phyloP scores from a whole-genome alignment of 35 echinoderm and acorn worm genomes.

The Strongylocentrotus purpuratus region DNA sequence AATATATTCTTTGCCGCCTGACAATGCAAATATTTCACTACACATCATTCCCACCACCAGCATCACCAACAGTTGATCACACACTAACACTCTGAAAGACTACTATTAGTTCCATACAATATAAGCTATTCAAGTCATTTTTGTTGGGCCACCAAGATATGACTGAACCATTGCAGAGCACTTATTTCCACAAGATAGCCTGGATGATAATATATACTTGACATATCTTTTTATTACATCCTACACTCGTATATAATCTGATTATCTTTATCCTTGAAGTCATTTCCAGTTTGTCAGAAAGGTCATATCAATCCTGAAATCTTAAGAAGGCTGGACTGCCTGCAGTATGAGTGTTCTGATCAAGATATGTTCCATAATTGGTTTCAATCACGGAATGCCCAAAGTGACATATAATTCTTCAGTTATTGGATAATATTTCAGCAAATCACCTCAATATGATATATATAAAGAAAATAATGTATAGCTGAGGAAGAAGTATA shows the following conservation, averaged over 20 bases:
- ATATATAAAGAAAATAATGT: neutral
- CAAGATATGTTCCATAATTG: neutral
- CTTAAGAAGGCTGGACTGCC: neutral
- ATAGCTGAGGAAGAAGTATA: neutral
- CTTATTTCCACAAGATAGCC: neutral
- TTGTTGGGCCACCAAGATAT: neutral
- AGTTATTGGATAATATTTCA: too few species aligned
- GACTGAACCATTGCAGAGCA: neutral
- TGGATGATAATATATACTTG: neutral
- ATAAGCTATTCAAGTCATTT: too few species aligned
- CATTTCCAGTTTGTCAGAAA: neutral
- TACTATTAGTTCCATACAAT: neutral
- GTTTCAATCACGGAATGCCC: neutral
- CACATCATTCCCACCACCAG: neutral
- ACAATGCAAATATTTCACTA: neutral
- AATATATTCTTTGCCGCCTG: too few species aligned
- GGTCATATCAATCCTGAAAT: neutral
- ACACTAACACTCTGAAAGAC: neutral
- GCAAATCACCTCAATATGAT: neutral
- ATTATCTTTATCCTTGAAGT: neutral
- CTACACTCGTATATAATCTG: neutral
- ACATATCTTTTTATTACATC: slow-evolving; percentile 3
- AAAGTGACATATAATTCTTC: too few species aligned
- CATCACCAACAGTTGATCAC: neutral
- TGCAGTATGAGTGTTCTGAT: neutral